Percentiles rank a stretch among this genome's conserved stretches.
Conservation (phyloP, 1,140 invertebrate species). For the Bombus picipes region DNA sequence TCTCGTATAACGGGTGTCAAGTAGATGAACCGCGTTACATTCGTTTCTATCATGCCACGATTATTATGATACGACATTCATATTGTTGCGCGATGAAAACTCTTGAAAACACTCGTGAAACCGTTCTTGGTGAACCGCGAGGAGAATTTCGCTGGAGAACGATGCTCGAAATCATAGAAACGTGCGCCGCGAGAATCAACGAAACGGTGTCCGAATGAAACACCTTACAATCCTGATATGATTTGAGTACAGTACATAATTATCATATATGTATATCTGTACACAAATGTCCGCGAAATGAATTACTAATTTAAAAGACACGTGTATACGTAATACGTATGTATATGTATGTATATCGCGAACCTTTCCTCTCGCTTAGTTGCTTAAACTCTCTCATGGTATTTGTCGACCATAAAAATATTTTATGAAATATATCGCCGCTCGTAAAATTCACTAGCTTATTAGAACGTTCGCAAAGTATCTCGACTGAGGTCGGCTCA, state of each 20-base stretch:
- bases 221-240: background rate
- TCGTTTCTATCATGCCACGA: background rate
- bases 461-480: background rate
- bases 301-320: conserved; percentile 13
- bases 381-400: background rate
- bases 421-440: conserved; percentile 22
- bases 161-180: background rate
- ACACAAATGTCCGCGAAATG: background rate
- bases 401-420: conserved; percentile 23
- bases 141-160: background rate
- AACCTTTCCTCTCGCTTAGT: background rate
- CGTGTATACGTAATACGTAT: background rate
- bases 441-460: background rate
- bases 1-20: background rate
- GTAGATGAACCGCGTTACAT: background rate
- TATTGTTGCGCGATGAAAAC: background rate
- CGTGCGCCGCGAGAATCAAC: background rate
- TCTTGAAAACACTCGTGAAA: background rate
- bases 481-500: background rate
- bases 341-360: conserved; percentile 5
- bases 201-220: background rate
- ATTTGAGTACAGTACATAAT: background rate
- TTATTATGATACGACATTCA: background rate
- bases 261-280: background rate
- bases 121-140: background rate